Evolutionary conservation across 2,113 vertebrate species (phyloP), one percentile per base, ranked within the genome.

Genomic region (Anolis sagrei): DNA sequence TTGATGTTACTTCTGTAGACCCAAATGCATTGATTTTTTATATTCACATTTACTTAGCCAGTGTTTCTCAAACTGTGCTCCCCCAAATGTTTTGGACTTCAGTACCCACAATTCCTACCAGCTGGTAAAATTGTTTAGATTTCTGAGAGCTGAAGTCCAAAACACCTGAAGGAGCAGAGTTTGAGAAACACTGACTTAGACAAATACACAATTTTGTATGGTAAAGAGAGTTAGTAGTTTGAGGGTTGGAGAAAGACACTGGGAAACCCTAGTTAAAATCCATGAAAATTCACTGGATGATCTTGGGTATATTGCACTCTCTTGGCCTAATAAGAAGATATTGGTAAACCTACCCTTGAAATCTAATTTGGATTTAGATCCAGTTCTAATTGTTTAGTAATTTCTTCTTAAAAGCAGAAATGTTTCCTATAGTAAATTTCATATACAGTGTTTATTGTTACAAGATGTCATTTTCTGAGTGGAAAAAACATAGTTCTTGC

Each of bases 401-500:
- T 34, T 79, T 79, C 34, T 44, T 68, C 27, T 48, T 54, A 80
- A 51, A 79, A 2, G 66, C 7, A 32, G 79, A 64, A 36, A 39
- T 76, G 62, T 11, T 51, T n/a, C 84, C 2, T 0, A 58, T 58
- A 58, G 54, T 58, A 58, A 18, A 58, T 16, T 4, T 58, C 54
- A 58, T 58, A 29, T 90, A 44, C 39, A 44, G 39, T 44, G 58
- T 86, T 84, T 27, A 1, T 88, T 84, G 90, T 27, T n/a, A n/a
- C 89, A 88, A 36, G 89, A 82, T 61, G 54, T 90, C 84, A 64
- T 87, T 88, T 44, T 58, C 64, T 11, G 23, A 36, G 16, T 23
- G 18, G n/a, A 25, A 81, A 0, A 58, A 13, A 1, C 27, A 48
- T 13, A 66, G 1, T 81, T 18, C 79, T 81, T 34, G 9, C 29